Conservation (phyloP, 2,113 vertebrate species). For the Prunella himalayana region DNA sequence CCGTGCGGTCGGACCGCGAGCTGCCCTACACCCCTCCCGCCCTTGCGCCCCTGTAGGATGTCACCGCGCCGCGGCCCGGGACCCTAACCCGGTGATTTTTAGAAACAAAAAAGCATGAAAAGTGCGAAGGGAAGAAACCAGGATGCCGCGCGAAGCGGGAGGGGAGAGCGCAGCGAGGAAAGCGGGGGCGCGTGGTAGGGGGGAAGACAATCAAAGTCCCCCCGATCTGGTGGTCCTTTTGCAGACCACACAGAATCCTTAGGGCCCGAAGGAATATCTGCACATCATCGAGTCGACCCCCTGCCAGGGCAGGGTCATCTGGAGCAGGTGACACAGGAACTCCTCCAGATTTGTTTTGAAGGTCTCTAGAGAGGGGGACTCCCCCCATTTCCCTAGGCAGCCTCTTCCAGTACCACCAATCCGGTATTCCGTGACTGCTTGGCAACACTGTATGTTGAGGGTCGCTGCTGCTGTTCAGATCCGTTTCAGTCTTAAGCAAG, state of each 20-base stretch:
- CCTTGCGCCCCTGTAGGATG: background rate
- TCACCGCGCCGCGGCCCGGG: background rate
- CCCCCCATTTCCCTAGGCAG: background rate
- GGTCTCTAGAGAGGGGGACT: no score
- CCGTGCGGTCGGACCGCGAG: background rate
- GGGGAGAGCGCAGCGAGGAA: background rate
- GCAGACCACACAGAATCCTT: background rate
- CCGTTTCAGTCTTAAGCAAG: rapidly evolving
- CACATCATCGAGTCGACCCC: background rate
- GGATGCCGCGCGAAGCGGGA: background rate
- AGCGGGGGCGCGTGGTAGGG: rapidly evolving
- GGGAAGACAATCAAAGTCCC: background rate
- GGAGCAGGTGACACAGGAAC: background rate
- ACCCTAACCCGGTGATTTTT: background rate
- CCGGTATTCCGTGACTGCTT: background rate
- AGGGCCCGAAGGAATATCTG: background rate
- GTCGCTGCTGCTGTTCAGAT: background rate
- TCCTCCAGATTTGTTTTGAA: background rate
- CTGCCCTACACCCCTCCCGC: no score
- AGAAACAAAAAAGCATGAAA: background rate
- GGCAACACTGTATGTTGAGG: rapidly evolving
- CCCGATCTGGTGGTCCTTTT: rapidly evolving
- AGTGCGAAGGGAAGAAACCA: background rate
- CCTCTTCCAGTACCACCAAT: background rate
- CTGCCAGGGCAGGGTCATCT: background rate